Evolutionary conservation across 2,797 vertebrate species (phyloP).

Genomic region (Sebastes jordani): DNA sequence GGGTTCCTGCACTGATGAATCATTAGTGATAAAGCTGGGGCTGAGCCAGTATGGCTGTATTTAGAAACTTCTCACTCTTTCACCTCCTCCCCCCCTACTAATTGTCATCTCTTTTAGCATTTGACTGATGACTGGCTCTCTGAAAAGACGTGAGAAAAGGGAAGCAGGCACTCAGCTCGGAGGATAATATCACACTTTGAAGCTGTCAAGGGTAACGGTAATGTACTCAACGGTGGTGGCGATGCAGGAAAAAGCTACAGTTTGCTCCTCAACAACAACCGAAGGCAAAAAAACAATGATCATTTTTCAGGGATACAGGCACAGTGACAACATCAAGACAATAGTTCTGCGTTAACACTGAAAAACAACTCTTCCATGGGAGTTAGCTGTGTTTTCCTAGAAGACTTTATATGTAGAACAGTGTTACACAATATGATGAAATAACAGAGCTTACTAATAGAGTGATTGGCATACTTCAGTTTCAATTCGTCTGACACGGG

Average conservation of each 20-base stretch:
- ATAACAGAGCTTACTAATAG: slow-evolving; percentile 14
- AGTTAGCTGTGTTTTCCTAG: neutral
- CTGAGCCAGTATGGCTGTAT: slow-evolving; percentile 74
- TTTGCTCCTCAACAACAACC: slow-evolving; percentile 30
- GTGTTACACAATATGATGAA: neutral
- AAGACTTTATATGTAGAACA: neutral
- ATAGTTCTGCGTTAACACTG: neutral
- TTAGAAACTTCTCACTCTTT: slow-evolving; percentile 81
- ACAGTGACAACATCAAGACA: neutral
- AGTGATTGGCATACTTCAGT: slow-evolving; percentile 33
- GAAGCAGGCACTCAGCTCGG: slow-evolving; percentile 42
- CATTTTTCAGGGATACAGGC: neutral
- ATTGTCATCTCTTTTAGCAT: slow-evolving; percentile 74
- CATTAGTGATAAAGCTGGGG: slow-evolving; percentile 75
- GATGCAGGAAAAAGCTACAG: slow-evolving; percentile 20
- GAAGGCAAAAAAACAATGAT: neutral
- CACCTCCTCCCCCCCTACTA: slow-evolving; percentile 65
- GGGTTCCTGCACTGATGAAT: slow-evolving; percentile 78
- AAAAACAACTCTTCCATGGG: neutral
- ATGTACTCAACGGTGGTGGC: slow-evolving; percentile 29
- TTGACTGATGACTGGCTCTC: slow-evolving; percentile 76
- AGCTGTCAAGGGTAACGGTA: slow-evolving; percentile 61
- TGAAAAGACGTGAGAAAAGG: slow-evolving; percentile 60
- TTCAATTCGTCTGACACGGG: slow-evolving; percentile 24
- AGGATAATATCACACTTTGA: slow-evolving; percentile 67